Evolutionary conservation across 2,888 invertebrate species (phyloP).

Genomic region (Slavum lentiscoides): DNA sequence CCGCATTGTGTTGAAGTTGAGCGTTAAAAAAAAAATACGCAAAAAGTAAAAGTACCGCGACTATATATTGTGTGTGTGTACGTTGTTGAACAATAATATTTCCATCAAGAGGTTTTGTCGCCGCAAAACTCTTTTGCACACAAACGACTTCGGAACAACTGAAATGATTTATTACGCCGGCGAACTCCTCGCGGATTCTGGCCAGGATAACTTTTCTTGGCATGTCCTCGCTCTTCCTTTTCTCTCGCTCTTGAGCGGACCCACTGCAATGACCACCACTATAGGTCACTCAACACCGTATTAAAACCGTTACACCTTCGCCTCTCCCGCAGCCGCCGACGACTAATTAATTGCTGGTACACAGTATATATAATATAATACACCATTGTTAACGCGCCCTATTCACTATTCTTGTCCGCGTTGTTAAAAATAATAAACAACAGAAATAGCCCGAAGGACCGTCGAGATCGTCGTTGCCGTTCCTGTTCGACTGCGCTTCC

Average conservation of each 20-base stretch:
- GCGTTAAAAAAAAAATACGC: background rate
- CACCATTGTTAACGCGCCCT: slow-evolving; percentile 14
- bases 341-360: slow-evolving; percentile 26
- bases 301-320: slow-evolving; percentile 35
- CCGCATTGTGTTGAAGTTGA: background rate
- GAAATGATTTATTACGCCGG: slow-evolving; percentile 40
- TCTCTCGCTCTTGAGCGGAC: slow-evolving; percentile 4
- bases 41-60: background rate
- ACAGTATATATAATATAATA: background rate
- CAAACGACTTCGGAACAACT: slow-evolving; percentile 25
- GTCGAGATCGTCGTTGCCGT: background rate
- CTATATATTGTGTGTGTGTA: no score
- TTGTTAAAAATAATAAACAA: slow-evolving; percentile 22
- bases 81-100: slow-evolving; percentile 37
- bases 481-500: background rate
- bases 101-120: slow-evolving; percentile 21
- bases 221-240: background rate
- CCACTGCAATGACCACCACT: slow-evolving; percentile 21
- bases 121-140: slow-evolving; percentile 16
- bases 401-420: background rate
- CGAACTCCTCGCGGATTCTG: slow-evolving; percentile 5
- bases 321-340: background rate
- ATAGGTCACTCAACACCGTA: slow-evolving; percentile 42
- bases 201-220: slow-evolving; percentile 43
- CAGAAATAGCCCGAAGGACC: background rate